Percentiles rank a stretch among this genome's conserved stretches.
Conservation (phyloP, 2,888 invertebrate species). For the Lissocephala sabroskyi region DNA sequence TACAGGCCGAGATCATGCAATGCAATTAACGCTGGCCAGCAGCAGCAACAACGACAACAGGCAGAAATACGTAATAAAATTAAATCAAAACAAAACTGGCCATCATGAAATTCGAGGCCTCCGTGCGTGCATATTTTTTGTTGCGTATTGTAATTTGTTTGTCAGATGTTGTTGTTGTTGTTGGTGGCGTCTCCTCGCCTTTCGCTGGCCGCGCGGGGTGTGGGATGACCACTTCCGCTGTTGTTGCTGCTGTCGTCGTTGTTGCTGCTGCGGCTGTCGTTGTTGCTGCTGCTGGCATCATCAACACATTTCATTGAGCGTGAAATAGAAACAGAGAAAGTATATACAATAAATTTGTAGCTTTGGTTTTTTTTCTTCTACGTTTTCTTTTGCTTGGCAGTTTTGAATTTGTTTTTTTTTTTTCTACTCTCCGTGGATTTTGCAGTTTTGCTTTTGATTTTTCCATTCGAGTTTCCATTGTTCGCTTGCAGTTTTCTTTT, state of each 20-base stretch:
- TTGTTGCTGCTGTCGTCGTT: background rate
- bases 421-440: conserved; percentile 14
- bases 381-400: background rate
- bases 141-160: conserved; percentile 16
- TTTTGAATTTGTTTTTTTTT: conserved; percentile 11
- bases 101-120: conserved; percentile 28
- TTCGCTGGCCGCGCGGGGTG: conserved; percentile 18
- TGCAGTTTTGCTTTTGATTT: conserved; percentile 16
- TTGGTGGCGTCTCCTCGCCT: conserved; percentile 24
- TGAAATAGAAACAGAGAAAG: conserved; percentile 70
- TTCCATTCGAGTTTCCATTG: background rate
- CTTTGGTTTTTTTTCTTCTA: conserved; percentile 14
- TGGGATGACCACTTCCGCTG: conserved; percentile 46
- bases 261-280: conserved; percentile 27
- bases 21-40: conserved; percentile 21
- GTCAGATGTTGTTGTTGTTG: conserved; percentile 2
- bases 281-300: conserved; percentile 40
- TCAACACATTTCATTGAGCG: conserved; percentile 69
- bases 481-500: too few species aligned
- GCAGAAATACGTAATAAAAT: background rate
- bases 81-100: conserved; percentile 37
- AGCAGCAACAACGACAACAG: too few species aligned
- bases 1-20: conserved; percentile 44
- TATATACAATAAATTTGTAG: conserved; percentile 47
- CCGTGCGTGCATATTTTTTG: too few species aligned